These are phyloP conservation scores for Halocynthia aurantium DNA, from an alignment of 23 tunicate genomes.

Conservation along the genomic window DNA sequence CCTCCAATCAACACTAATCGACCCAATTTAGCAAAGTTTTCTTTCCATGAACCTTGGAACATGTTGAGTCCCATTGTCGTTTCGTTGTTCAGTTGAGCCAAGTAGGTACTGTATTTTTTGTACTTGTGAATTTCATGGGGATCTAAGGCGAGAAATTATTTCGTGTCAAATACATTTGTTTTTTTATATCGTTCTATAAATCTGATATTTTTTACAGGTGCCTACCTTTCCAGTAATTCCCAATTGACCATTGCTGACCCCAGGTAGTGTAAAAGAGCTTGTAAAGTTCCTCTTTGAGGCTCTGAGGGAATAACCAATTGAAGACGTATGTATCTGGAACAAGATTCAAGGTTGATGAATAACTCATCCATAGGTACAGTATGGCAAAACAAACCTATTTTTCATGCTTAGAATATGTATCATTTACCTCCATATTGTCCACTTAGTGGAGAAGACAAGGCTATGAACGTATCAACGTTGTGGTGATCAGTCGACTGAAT, in stretches of 20 bases:
- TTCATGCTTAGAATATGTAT: neutral
- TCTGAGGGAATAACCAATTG: slow-evolving; percentile 45
- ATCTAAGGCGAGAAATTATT: slow-evolving; percentile 21
- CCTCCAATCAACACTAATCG: slow-evolving; percentile 82
- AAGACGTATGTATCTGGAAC: slow-evolving; percentile 62
- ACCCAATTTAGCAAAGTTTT: slow-evolving; percentile 42
- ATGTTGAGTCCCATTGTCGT: slow-evolving; percentile 2
- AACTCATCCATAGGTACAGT: neutral
- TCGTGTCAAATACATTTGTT: too few relatives aligned
- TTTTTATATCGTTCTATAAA: too few relatives aligned
- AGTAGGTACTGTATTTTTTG: slow-evolving; percentile 40
- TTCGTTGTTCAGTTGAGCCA: slow-evolving; percentile 87
- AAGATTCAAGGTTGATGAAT: neutral
- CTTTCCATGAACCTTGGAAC: slow-evolving; percentile 36
- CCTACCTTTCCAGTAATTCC: slow-evolving; percentile 93
- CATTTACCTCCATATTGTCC: slow-evolving; percentile 87
- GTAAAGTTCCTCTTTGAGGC: slow-evolving; percentile 57
- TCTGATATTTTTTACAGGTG: too few relatives aligned
- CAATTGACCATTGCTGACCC: slow-evolving; percentile 80
- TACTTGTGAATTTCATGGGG: slow-evolving; percentile 63
- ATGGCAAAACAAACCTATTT: too few relatives aligned
- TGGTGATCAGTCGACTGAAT: slow-evolving; percentile 63
- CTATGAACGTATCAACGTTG: slow-evolving; percentile 54
- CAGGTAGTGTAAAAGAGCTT: slow-evolving; percentile 54
- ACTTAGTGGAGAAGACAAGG: slow-evolving; percentile 77